Percentiles rank a stretch among this genome's conserved stretches.
These are phyloP conservation scores for Stigmatopora nigra DNA, from an alignment of 2,113 vertebrate species.

Conservation along the genomic window DNA sequence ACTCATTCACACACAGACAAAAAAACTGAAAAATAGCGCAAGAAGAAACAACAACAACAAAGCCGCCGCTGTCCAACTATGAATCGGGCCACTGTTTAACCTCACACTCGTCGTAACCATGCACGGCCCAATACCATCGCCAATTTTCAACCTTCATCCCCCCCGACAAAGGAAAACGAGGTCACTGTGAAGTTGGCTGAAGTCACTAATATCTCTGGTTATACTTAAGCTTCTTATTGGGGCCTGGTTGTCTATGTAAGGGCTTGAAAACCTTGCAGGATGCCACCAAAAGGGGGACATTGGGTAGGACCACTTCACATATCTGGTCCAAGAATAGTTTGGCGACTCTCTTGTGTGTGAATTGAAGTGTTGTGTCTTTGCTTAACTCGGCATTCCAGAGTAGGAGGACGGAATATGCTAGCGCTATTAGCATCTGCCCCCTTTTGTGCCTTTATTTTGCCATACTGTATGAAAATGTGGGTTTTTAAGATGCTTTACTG, in stretches of 20 bases:
- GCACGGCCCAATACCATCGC: conserved; percentile 9
- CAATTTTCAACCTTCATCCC: conserved; percentile 14
- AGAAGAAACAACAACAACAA: conserved; percentile 20
- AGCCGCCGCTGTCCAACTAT: conserved; percentile 40
- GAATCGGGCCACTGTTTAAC: conserved; percentile 52
- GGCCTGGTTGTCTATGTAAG: conserved; percentile 26
- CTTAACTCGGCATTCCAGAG: conserved; percentile 63
- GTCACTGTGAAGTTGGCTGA: conserved; percentile 35
- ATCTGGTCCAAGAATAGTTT: conserved; percentile 66
- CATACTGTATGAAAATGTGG: background rate
- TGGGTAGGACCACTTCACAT: conserved; percentile 54
- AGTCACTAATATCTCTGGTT: conserved; percentile 54
- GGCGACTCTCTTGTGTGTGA: conserved; percentile 47
- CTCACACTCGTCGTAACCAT: conserved; percentile 21
- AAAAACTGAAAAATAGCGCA: conserved; percentile 30
- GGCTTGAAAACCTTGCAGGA: conserved; percentile 29
- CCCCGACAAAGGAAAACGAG: conserved; percentile 8
- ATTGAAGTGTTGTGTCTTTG: conserved; percentile 58
- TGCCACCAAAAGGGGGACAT: conserved; percentile 9
- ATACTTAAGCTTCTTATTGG: conserved; percentile 47
- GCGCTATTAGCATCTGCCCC: conserved; percentile 47
- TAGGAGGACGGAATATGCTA: conserved; percentile 64
- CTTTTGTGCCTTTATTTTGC: background rate
- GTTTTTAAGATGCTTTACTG: no score
- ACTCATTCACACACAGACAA: conserved; percentile 42